Percentiles rank a stretch among this genome's conserved stretches.
phyloP scores from a whole-genome alignment of 2,797 vertebrate genomes.

The Oryzias sinensis region DNA sequence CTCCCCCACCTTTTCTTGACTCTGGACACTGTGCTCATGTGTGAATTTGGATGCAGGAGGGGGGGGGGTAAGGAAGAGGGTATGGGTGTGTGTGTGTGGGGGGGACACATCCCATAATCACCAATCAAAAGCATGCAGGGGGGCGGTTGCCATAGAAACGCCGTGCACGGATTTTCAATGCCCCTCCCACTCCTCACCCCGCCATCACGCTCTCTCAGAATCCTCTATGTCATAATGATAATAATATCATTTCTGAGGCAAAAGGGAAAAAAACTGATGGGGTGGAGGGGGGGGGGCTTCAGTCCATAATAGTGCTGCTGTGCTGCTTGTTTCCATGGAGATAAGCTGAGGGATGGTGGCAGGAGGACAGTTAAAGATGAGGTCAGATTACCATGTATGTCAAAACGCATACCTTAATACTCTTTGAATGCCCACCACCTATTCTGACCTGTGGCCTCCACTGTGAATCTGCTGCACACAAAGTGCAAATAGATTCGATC shows the following conservation, averaged over 20 bases:
- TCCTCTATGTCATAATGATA: constrained; percentile 73
- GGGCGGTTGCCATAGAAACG: constrained; percentile 78
- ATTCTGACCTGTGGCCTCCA: constrained; percentile 19
- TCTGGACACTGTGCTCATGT: constrained; percentile 71
- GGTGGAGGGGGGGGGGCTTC: constrained; percentile 19
- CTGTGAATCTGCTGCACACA: constrained; percentile 21
- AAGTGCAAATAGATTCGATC: constrained; percentile 47
- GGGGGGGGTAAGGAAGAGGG: constrained; percentile 3
- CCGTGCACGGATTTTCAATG: constrained; percentile 46
- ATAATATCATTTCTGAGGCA: constrained; percentile 73
- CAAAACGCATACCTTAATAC: constrained; percentile 79
- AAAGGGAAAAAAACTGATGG: constrained; percentile 39
- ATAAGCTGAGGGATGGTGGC: constrained; percentile 49
- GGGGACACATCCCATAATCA: constrained; percentile 73
- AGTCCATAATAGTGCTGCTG: constrained; percentile 79
- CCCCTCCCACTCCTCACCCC: constrained; percentile 61
- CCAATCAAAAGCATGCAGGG: constrained; percentile 74
- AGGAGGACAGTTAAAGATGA: constrained; percentile 54
- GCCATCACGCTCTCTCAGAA: constrained; percentile 39
- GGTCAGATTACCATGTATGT: constrained; percentile 79
- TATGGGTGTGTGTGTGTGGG: neutral
- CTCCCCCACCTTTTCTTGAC: constrained; percentile 55
- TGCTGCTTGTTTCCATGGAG: constrained; percentile 68
- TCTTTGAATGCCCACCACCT: constrained; percentile 31
- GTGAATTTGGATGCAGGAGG: constrained; percentile 51